Evolutionary conservation across 2,113 vertebrate genomes (phyloP).

Genomic region (Halcyon malimbica): DNA sequence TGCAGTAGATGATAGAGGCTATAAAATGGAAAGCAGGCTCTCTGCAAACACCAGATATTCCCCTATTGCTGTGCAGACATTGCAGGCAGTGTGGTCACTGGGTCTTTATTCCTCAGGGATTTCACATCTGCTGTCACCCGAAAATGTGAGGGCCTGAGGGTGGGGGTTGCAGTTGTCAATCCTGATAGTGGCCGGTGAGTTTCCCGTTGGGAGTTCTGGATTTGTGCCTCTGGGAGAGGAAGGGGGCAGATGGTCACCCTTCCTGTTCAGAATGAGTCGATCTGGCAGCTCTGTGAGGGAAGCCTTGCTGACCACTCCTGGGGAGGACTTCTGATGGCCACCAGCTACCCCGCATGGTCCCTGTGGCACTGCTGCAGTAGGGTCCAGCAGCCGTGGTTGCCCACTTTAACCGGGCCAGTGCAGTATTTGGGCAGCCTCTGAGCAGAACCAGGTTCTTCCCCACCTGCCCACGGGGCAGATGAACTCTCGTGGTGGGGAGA

Average conservation of each 20-base stretch:
- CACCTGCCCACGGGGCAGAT: not conserved
- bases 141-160: not conserved
- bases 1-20: not conserved
- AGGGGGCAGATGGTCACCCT: not conserved
- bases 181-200: not conserved
- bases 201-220: not conserved
- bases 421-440: not conserved
- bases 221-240: not conserved
- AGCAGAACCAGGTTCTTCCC: not conserved
- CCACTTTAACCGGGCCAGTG: not conserved
- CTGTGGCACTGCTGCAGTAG: not conserved
- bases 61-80: not conserved
- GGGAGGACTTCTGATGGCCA: not conserved
- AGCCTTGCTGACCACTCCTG: not conserved
- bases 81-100: rapidly evolving
- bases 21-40: not conserved
- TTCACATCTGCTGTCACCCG: not conserved
- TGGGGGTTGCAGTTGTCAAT: not conserved
- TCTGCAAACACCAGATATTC: not conserved
- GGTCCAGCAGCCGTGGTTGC: not conserved
- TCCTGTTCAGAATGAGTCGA: not conserved
- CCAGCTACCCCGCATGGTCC: not conserved
- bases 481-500: not conserved
- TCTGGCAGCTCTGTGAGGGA: not conserved
- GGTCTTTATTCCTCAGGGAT: not conserved